These are phyloP conservation scores for Trichonephila clavata DNA, from an alignment of 1,140 invertebrate species.

Conservation along the genomic window DNA sequence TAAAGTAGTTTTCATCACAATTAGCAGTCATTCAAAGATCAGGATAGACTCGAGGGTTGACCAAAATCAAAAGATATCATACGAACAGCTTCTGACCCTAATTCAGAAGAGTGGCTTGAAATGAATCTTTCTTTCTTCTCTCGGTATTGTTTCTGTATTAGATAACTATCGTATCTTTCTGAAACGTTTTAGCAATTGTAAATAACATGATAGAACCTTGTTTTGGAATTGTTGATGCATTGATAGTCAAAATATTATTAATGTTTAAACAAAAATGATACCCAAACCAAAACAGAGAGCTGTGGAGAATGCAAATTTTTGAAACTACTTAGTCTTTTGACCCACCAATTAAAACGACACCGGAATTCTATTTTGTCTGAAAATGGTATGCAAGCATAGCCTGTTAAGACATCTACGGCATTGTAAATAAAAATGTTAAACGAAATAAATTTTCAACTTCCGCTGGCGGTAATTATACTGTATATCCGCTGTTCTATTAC, in stretches of 20 bases:
- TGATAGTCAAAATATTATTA: background rate
- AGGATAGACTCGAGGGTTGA: background rate
- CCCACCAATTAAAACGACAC: background rate
- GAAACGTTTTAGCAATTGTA: background rate
- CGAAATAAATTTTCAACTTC: background rate
- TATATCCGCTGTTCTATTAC: conserved; percentile 3
- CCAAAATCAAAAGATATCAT: background rate
- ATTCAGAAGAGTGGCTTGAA: background rate
- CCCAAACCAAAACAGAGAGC: background rate
- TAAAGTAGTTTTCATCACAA: background rate
- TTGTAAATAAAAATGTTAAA: background rate
- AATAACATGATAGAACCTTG: background rate
- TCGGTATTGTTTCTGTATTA: background rate
- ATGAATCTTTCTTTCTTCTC: background rate
- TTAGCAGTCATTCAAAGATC: background rate
- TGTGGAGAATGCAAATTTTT: background rate
- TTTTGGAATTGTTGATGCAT: background rate
- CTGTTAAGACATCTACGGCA: background rate
- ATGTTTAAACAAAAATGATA: background rate
- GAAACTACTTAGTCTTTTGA: background rate
- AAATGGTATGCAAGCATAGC: conserved; percentile 24
- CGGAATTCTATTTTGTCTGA: background rate
- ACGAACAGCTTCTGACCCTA: background rate
- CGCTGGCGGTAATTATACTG: conserved; percentile 17
- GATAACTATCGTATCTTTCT: too few species aligned